Percentiles rank a stretch among this genome's conserved stretches.
phyloP scores from a whole-genome alignment of 2,888 invertebrate genomes.

The Apamea anceps region DNA sequence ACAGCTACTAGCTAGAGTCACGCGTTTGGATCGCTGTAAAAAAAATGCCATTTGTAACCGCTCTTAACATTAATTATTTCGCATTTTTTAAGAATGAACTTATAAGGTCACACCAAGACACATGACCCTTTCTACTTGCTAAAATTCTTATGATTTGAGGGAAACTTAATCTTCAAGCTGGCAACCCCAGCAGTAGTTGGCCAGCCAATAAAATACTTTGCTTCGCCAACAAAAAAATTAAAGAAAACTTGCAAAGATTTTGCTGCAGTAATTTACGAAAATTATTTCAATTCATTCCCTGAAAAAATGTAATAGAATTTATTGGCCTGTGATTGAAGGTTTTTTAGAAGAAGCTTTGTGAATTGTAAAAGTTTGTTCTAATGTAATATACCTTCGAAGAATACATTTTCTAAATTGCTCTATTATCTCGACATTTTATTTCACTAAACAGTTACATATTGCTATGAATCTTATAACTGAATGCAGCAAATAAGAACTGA shows the following conservation, averaged over 20 bases:
- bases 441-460: constrained; percentile 52
- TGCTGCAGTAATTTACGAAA: constrained; percentile 35
- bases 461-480: constrained; percentile 68
- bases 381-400: constrained; percentile 17
- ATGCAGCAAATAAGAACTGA: constrained; percentile 69
- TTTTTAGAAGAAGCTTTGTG: constrained; percentile 43
- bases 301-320: constrained; percentile 39
- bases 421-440: constrained; percentile 50
- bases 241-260: constrained; percentile 40
- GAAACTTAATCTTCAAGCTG: neutral
- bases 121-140: neutral
- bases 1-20: neutral
- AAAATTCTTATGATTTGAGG: neutral
- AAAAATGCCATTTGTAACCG: neutral
- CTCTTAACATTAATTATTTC: neutral
- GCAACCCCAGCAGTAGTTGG: constrained; percentile 14
- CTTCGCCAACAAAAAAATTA: neutral
- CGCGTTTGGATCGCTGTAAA: neutral
- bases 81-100: neutral
- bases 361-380: constrained; percentile 34
- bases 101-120: neutral
- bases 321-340: constrained; percentile 40
- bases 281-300: constrained; percentile 37
- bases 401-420: constrained; percentile 34
- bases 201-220: constrained; percentile 34